These are phyloP conservation scores for Drosophila rellima DNA, from an alignment of 2,888 invertebrate species.

Conservation along the genomic window DNA sequence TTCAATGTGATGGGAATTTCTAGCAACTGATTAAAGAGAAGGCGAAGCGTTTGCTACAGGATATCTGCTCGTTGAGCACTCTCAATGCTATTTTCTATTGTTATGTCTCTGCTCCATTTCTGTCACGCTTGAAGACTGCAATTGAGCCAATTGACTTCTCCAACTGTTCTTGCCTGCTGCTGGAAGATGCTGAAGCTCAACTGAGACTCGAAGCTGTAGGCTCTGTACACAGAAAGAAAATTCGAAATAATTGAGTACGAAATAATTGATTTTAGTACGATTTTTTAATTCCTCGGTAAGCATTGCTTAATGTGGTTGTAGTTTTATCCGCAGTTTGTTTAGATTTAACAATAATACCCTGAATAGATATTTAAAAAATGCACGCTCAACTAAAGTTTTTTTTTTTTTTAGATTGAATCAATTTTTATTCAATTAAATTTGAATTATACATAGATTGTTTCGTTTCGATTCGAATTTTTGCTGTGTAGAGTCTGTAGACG, in stretches of 20 bases:
- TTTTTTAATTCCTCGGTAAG: too few relatives aligned
- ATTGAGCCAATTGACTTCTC: constrained; percentile 80
- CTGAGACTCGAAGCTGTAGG: constrained; percentile 10
- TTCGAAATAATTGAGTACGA: too few relatives aligned
- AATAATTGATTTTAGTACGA: too few relatives aligned
- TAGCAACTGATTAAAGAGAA: not conserved
- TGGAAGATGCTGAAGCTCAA: constrained; percentile 68
- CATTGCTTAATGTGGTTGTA: too few relatives aligned
- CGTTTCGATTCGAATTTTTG: too few relatives aligned
- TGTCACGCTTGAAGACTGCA: constrained; percentile 82
- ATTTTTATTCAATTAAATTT: too few relatives aligned
- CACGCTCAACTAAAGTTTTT: too few relatives aligned
- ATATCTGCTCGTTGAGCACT: constrained; percentile 11
- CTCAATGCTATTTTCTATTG: constrained; percentile 13
- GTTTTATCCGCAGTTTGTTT: too few relatives aligned
- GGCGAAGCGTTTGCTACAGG: not conserved
- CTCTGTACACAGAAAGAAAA: not conserved
- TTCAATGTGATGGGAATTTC: not conserved
- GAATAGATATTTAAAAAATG: too few relatives aligned
- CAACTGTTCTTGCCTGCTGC: constrained; percentile 73
- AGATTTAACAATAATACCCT: too few relatives aligned
- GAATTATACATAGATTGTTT: too few relatives aligned
- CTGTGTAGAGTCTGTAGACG: not conserved
- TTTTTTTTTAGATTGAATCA: too few relatives aligned
- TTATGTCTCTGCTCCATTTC: constrained; percentile 73